Base-by-base conservation (phyloP, 2,888 invertebrate genomes). In the Meta bourneti region DNA sequence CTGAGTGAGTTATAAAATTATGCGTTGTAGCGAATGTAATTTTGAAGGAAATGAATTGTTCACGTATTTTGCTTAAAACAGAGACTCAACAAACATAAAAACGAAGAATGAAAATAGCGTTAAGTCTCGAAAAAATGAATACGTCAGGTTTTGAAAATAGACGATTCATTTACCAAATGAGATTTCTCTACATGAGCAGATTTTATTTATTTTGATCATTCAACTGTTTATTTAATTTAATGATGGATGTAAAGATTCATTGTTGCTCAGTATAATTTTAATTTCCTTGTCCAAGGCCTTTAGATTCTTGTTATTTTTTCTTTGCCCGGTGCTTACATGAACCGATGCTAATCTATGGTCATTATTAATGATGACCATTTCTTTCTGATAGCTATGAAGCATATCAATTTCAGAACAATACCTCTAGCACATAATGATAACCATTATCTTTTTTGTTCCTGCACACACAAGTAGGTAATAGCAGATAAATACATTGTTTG, bases 401-500 rank as follows among this genome's bases (percentile, higher is more conserved):
- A 61, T 79, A 61, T 79, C 79, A 54, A 79, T 20, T 61, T 79
- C 13, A 61, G 79, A 79, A 69, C 79, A 61, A 69, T 79, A 79
- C 79, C 69, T 61, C 54, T 79, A 61, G 61, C 54, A 61, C 54
- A 16, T 54, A 79, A 79, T 79, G 79, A 79, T 61, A 61, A 61
- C 61, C 79, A 79, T 79, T 79, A 79, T 79, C 34, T 79, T n/a
- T 52, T 79, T 79, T 61, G 61, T 61, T 61, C 20, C 34, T 79
- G 20, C 79, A 20, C 19, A 79, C 34, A 61, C 61, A 79, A 79
- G 20, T 79, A 79, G 79, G 61, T 79, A 79, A 79, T 79, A 20
- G 79, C 69, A 61, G 77, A 77, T 48, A 77, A 49, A 49, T 9
- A 49, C 48, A 61, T 34, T 79, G 79, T 79, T 54, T 61, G 79